Evolutionary conservation across 2,888 invertebrate genomes (phyloP).

Genomic region (Tridacna gigas): DNA sequence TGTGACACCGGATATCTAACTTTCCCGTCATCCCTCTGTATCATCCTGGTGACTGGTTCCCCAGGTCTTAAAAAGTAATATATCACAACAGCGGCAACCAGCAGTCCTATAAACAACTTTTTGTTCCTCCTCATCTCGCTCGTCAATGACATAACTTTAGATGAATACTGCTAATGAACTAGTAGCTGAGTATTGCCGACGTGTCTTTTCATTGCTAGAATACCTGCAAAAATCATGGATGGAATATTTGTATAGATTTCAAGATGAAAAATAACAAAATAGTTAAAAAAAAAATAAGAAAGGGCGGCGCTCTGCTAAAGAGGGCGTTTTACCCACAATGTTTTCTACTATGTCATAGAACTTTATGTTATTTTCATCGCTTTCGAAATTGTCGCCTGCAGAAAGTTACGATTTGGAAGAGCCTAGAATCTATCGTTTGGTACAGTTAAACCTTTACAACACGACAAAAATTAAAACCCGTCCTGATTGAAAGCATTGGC

Average conservation of each 20-base stretch:
- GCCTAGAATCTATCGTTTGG: no score
- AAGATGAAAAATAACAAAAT: not conserved
- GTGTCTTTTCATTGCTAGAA: no score
- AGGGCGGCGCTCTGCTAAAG: not conserved
- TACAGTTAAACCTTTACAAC: no score
- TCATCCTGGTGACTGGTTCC: not conserved
- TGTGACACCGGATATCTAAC: slow-evolving; percentile 41
- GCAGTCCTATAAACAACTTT: slow-evolving; percentile 26
- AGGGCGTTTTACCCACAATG: not conserved
- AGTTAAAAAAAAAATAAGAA: not conserved
- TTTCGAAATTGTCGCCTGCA: no score
- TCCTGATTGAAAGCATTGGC: no score
- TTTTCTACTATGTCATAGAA: no score
- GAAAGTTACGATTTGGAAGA: no score
- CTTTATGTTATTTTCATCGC: no score
- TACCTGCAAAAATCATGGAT: no score
- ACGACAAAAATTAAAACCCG: no score
- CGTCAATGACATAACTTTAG: not conserved
- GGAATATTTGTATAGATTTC: not conserved
- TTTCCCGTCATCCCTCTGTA: slow-evolving; percentile 30
- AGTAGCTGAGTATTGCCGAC: no score
- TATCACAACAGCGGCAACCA: slow-evolving; percentile 23
- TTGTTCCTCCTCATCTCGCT: slow-evolving; percentile 41
- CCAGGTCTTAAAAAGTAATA: slow-evolving; percentile 38
- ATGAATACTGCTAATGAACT: no score